Base-by-base conservation (phyloP, 2,888 invertebrate species). In the Eudemis profundana region DNA sequence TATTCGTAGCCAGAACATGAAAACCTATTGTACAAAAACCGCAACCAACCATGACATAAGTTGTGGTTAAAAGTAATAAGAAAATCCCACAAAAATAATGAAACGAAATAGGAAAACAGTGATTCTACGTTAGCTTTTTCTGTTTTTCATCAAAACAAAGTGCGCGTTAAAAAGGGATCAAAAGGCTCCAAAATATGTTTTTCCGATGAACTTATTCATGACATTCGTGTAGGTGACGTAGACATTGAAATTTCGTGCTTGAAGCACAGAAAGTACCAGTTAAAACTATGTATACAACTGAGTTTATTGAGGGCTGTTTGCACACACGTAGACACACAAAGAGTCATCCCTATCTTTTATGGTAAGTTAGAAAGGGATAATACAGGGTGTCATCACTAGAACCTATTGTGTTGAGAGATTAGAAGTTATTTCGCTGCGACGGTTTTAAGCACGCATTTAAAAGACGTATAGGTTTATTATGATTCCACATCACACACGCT, bases 391-490 rank as follows among this genome's bases (percentile, higher is more conserved):
- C 44, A 3, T 2, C 3, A 19, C 1, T 33, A 33, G 33, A 33
- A 10, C 33, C 44, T 46, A 19, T 8, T 33, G 44, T 46, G 44
- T 57, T 21, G 54, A 29, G 17, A 12, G 40, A 49, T 50, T 29
- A 40, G 19, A 17, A 29, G 49, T 29, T 50, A 40, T 49, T 60
- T 49, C 27, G 38, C 17, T 15, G 40, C 49, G n/a, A 15, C 17
- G 27, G 23, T 27, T 50, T 27, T 10, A 50, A 40, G 40, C 50
- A 50, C 38, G 29, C 29, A 7, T 40, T 7, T n/a, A 7, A 19
- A 49, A 17, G 12, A 60, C 44, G 49, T n/a, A 15, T n/a, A n/a
- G n/a, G 49, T 47, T 59, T 15, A 14, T 8, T 47, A n/a, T n/a
- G 23, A n/a, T 15, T 27, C n/a, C 1, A 14, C n/a, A 15, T 14